Percentiles rank a stretch among this genome's conserved stretches.
Conservation (phyloP, 2,888 invertebrate species). For the Lasioglossum morio region DNA sequence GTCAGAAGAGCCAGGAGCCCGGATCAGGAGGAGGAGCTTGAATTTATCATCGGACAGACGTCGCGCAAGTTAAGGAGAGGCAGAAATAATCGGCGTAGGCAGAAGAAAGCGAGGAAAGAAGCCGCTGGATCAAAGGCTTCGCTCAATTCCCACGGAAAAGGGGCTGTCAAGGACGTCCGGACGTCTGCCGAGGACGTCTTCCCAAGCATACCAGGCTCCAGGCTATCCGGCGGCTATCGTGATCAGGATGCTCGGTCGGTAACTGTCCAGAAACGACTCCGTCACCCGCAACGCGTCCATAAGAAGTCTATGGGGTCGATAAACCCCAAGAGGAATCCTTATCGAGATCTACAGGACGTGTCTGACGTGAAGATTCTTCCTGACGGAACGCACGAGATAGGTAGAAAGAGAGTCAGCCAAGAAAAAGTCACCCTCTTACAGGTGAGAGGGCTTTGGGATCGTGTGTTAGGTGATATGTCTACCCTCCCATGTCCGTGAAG, state of each 20-base stretch:
- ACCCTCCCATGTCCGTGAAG: neutral
- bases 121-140: conserved; percentile 53
- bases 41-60: conserved; percentile 74
- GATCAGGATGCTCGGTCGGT: conserved; percentile 46
- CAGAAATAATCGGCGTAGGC: conserved; percentile 52
- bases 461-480: neutral
- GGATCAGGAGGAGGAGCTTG: conserved; percentile 74
- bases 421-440: conserved; percentile 36
- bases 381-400: conserved; percentile 36
- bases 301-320: conserved; percentile 59
- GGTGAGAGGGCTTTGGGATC: conserved; percentile 30
- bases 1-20: conserved; percentile 29
- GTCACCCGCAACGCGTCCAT: conserved; percentile 55
- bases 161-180: conserved; percentile 23
- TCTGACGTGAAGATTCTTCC: conserved; percentile 38
- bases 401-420: conserved; percentile 38
- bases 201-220: conserved; percentile 25
- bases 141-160: conserved; percentile 37
- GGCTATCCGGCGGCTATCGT: conserved; percentile 45
- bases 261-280: conserved; percentile 56
- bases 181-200: conserved; percentile 37
- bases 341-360: conserved; percentile 52
- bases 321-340: conserved; percentile 33
- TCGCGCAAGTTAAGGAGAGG: conserved; percentile 53
- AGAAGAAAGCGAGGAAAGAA: conserved; percentile 56